A percentile compares a stretch with the other conserved stretches of the same genome.
phyloP scores from a whole-genome alignment of 2,888 invertebrate genomes.

The Nemotelus pantherinus region DNA sequence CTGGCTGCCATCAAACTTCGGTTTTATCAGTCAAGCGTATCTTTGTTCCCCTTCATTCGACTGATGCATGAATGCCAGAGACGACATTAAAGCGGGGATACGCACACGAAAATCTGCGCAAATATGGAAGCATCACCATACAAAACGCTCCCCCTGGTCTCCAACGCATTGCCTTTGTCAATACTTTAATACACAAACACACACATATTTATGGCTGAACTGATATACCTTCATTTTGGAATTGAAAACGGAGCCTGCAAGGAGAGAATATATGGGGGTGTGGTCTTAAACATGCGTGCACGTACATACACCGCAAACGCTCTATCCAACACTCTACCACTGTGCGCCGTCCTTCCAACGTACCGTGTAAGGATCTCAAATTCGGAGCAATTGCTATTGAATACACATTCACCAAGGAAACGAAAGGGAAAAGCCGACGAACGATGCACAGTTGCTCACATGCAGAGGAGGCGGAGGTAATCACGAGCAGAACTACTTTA shows the following conservation, averaged over 20 bases:
- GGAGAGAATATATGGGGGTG: conserved; percentile 42
- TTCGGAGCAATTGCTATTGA: conserved; percentile 1
- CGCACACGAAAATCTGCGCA: conserved; percentile 44
- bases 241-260: conserved; percentile 2
- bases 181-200: conserved; percentile 2
- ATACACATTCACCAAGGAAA: conserved; percentile 8
- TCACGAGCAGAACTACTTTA: background rate
- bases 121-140: background rate
- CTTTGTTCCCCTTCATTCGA: conserved; percentile 16
- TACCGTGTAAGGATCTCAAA: conserved; percentile 6
- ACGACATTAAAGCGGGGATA: conserved; percentile 13
- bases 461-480: conserved; percentile 26
- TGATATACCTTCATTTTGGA: conserved; percentile 26
- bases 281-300: conserved; percentile 46
- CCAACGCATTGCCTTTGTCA: background rate
- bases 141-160: background rate
- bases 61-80: background rate
- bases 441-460: conserved; percentile 17
- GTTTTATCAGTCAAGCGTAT: background rate
- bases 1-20: conserved; percentile 4
- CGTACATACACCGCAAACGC: conserved; percentile 34
- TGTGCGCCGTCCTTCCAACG: conserved; percentile 16
- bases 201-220: background rate
- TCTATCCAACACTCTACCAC: conserved; percentile 1
- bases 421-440: conserved; percentile 37